A percentile compares a stretch with the other conserved stretches of the same genome.
phyloP scores from a whole-genome alignment of 1,140 invertebrate genomes.

The Conus ventricosus region DNA sequence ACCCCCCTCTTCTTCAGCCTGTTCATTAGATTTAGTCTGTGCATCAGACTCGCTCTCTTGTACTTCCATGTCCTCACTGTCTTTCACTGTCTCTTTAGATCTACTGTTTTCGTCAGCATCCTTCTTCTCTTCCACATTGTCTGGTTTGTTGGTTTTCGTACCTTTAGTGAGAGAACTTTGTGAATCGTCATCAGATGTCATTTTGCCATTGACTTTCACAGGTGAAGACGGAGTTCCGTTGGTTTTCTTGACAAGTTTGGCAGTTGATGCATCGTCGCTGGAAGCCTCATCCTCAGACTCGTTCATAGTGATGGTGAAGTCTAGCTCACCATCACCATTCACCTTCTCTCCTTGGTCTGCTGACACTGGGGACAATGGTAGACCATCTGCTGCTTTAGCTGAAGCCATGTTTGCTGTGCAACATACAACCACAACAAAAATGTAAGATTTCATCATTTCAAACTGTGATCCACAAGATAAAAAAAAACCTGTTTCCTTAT shows the following conservation, averaged over 20 bases:
- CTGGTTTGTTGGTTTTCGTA: constrained; percentile 55
- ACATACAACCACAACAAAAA: not conserved
- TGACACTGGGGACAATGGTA: not conserved
- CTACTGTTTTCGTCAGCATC: constrained; percentile 60
- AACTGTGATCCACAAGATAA: too few species aligned
- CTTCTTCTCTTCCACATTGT: constrained; percentile 70
- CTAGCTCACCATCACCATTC: constrained; percentile 12
- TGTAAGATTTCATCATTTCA: too few species aligned
- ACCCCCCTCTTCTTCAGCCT: constrained; percentile 63
- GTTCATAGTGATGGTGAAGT: constrained; percentile 36
- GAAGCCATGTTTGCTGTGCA: constrained; percentile 23
- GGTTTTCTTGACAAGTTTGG: constrained; percentile 3
- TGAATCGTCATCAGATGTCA: constrained; percentile 8
- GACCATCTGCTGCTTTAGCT: not conserved
- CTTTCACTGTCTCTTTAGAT: constrained; percentile 54
- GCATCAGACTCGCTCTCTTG: constrained; percentile 33
- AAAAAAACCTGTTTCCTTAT: too few species aligned
- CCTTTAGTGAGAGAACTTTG: not conserved
- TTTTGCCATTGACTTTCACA: constrained; percentile 33
- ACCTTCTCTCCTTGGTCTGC: not conserved
- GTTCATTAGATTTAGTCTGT: constrained; percentile 67
- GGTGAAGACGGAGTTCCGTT: constrained; percentile 23
- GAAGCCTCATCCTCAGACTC: constrained; percentile 19
- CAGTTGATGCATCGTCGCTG: not conserved
- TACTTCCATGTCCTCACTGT: constrained; percentile 17